Evolutionary conservation across 2,888 invertebrate genomes (phyloP).

Genomic region (Furcula furcula): DNA sequence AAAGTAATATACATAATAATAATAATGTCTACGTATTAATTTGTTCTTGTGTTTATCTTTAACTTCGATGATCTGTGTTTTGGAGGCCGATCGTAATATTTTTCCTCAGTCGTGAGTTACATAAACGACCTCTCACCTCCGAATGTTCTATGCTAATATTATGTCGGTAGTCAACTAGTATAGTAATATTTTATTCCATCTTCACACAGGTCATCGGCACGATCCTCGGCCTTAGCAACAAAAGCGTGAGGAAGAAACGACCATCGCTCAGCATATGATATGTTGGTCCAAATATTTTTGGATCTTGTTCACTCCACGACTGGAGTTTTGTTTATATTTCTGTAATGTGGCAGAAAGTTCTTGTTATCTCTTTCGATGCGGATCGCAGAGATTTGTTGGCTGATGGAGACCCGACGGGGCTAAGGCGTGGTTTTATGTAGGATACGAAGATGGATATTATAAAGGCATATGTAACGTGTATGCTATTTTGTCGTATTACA

Average conservation of each 20-base stretch:
- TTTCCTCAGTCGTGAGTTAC: too few species aligned
- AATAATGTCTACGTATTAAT: too few species aligned
- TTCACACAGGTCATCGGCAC: conserved; percentile 83
- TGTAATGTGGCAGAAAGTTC: conserved; percentile 51
- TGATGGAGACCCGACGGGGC: conserved; percentile 33
- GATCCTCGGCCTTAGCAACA: conserved; percentile 89
- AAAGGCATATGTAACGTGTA: conserved; percentile 10
- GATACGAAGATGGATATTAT: conserved; percentile 26
- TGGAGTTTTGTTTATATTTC: conserved; percentile 68
- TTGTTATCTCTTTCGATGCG: conserved; percentile 50
- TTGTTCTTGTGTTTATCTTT: too few species aligned
- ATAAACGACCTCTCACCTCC: too few species aligned
- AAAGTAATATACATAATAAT: too few species aligned
- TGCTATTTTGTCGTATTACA: conserved; percentile 1
- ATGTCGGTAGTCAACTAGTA: too few species aligned
- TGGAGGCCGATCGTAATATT: too few species aligned
- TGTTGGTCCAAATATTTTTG: conserved; percentile 26
- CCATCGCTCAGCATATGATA: conserved; percentile 89
- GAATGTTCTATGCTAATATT: too few species aligned
- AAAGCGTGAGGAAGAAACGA: conserved; percentile 89
- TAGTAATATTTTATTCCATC: too few species aligned
- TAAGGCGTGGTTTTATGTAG: conserved; percentile 35
- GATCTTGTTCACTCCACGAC: conserved; percentile 65
- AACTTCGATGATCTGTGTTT: too few species aligned
- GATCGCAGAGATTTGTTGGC: conserved; percentile 47